Conservation (phyloP, 2,888 invertebrate species). For the Drosophila leonis region DNA sequence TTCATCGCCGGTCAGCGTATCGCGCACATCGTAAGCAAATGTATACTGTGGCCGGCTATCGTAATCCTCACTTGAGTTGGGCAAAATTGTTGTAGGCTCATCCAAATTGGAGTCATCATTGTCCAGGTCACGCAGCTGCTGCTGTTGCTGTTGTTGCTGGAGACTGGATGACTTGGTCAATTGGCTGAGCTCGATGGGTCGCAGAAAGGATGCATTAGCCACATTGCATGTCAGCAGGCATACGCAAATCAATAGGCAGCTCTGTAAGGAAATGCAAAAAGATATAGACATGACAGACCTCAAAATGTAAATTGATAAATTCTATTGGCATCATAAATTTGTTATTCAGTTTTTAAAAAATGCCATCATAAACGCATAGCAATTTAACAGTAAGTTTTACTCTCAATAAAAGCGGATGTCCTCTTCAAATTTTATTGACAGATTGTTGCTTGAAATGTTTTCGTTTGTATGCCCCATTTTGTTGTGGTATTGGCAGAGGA, state of each 20-base stretch:
- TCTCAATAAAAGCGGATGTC: neutral
- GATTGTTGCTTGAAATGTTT: slow-evolving; percentile 18
- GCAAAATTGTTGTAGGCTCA: slow-evolving; percentile 63
- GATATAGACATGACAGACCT: neutral
- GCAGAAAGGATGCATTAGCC: slow-evolving; percentile 72
- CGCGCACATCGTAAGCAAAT: slow-evolving; percentile 86
- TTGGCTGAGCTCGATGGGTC: slow-evolving; percentile 78
- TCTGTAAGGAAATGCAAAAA: slow-evolving; percentile 32
- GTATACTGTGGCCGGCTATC: slow-evolving; percentile 86
- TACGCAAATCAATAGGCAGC: slow-evolving; percentile 75
- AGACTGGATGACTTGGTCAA: slow-evolving; percentile 59
- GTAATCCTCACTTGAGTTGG: slow-evolving; percentile 85
- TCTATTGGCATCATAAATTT: neutral
- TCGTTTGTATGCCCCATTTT: neutral
- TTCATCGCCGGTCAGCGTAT: slow-evolving; percentile 86
- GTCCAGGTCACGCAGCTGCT: slow-evolving; percentile 47
- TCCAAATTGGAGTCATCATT: slow-evolving; percentile 63
- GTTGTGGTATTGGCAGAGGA: neutral
- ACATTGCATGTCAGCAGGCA: slow-evolving; percentile 72
- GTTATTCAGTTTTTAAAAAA: neutral
- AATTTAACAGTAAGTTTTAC: neutral
- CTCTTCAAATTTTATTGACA: slow-evolving; percentile 35
- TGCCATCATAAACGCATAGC: neutral
- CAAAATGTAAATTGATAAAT: neutral
- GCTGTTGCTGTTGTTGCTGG: slow-evolving; percentile 50